These are phyloP conservation scores for Drosophila neonasuta DNA, from an alignment of 2,888 invertebrate species.

Conservation along the genomic window DNA sequence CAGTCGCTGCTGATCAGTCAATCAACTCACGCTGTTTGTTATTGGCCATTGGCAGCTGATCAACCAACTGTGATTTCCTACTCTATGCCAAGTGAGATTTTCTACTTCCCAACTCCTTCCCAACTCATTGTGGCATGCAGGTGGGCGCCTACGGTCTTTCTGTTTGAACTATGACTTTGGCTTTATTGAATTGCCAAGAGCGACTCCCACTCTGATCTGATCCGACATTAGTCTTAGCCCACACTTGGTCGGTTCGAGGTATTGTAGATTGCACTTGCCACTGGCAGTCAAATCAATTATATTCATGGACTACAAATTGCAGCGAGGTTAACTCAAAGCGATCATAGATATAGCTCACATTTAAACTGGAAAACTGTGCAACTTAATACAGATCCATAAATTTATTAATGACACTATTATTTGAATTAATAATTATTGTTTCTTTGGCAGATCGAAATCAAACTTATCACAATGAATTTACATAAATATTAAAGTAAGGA, in stretches of 20 bases:
- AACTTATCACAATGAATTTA: too few species aligned
- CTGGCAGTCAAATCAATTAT: conserved; percentile 42
- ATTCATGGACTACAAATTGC: conserved; percentile 12
- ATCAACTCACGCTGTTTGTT: conserved; percentile 25
- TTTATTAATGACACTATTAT: too few species aligned
- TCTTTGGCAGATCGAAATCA: too few species aligned
- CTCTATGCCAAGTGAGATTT: conserved; percentile 33
- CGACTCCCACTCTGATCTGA: conserved; percentile 19
- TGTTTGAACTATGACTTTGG: conserved; percentile 54
- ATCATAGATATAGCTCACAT: neutral
- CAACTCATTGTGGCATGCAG: conserved; percentile 33
- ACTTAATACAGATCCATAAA: too few species aligned
- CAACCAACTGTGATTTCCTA: neutral
- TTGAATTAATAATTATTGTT: too few species aligned
- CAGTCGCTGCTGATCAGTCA: conserved; percentile 57
- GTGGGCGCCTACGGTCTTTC: conserved; percentile 46
- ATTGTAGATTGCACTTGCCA: conserved; percentile 5
- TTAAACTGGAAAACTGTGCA: neutral
- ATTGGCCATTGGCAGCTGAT: conserved; percentile 30
- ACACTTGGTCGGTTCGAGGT: conserved; percentile 18
- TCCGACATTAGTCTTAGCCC: conserved; percentile 21
- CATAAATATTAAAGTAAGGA: too few species aligned
- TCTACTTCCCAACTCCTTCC: conserved; percentile 9
- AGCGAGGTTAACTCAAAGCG: conserved; percentile 24
- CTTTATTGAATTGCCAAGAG: neutral